Base-by-base conservation (phyloP, 1,140 invertebrate species). In the Elymnias hypermnestra region DNA sequence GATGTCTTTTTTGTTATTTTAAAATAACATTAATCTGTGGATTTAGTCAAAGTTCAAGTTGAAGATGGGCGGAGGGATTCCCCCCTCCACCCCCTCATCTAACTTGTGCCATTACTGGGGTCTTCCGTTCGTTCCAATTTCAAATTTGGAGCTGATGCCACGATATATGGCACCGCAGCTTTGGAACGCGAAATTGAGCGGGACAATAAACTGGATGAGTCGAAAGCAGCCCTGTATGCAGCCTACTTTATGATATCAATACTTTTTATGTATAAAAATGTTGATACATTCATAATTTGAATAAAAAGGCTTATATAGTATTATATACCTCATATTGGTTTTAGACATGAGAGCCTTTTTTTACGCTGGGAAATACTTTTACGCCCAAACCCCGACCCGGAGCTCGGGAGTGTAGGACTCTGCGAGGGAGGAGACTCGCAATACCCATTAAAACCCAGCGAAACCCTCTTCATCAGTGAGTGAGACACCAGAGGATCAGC, bases 61-160 rank as follows among this genome's bases (percentile, higher is more conserved):
- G 31, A 48, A 47, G 43, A 19, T n/a, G 17, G 17, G 17, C n/a
- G 33, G 33, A 52, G 57, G 44, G 46, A n/a, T 3, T 19, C 8
- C 17, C 33, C 33, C 33, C 33, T 10, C n/a, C 33, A 12, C n/a
- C 53, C 72, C 54, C 60, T 82, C 81, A 84, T 84, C 81, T 84
- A 84, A 84, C 81, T 84, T 84, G 55, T 45, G 53, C 68, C 81
- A 79, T 84, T 84, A 84, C 77, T 53, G 68, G 68, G 73, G 65
- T 65, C 64, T 74, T 72, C 71, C 67, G 72, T 84, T 84, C 81
- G 72, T 82, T 83, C 78, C 78, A 84, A 84, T 83, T 84, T 77
- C 64, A 83, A 84, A 84, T 84, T 84, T 82, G 72, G 73, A 78
- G 70, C 72, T 77, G 72, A 75, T 72, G 67, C 64, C 59, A 46